Evolutionary conservation across 1,140 invertebrate species (phyloP).

Genomic region (Eumeta japonica): DNA sequence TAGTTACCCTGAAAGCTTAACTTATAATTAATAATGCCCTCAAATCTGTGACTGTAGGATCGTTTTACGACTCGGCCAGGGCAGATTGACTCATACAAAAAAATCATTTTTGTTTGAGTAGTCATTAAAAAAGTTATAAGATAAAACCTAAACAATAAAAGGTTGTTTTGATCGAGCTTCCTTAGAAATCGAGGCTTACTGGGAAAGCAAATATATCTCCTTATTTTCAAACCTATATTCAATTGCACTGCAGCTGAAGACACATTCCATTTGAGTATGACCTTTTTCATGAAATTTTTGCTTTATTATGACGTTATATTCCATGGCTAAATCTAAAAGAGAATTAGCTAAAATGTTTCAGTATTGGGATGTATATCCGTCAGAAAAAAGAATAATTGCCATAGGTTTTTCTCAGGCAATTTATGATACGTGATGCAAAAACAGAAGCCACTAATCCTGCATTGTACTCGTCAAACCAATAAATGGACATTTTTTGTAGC

Average conservation of each 20-base stretch:
- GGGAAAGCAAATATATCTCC: not conserved
- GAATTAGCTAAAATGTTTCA: slow-evolving; percentile 10
- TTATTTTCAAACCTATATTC: not conserved
- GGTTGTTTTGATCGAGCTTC: not conserved
- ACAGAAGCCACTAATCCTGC: no score
- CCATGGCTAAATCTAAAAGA: slow-evolving; percentile 9
- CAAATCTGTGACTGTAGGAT: not conserved
- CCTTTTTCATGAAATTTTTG: slow-evolving; percentile 26
- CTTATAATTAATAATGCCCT: not conserved
- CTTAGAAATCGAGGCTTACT: not conserved
- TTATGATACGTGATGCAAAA: no score
- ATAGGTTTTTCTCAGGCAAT: no score
- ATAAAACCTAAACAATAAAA: not conserved
- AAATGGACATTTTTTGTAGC: no score
- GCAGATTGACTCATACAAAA: not conserved
- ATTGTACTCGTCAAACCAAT: no score
- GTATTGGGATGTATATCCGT: slow-evolving; percentile 13
- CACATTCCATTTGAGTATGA: slow-evolving; percentile 1
- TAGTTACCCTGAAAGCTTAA: not conserved
- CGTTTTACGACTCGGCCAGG: not conserved
- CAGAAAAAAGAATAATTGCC: no score
- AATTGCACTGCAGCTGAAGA: not conserved
- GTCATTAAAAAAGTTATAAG: not conserved
- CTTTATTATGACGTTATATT: slow-evolving; percentile 6
- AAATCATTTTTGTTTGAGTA: not conserved